Conservation (phyloP, 2,113 vertebrate species). For the Cheilinus undulatus region DNA sequence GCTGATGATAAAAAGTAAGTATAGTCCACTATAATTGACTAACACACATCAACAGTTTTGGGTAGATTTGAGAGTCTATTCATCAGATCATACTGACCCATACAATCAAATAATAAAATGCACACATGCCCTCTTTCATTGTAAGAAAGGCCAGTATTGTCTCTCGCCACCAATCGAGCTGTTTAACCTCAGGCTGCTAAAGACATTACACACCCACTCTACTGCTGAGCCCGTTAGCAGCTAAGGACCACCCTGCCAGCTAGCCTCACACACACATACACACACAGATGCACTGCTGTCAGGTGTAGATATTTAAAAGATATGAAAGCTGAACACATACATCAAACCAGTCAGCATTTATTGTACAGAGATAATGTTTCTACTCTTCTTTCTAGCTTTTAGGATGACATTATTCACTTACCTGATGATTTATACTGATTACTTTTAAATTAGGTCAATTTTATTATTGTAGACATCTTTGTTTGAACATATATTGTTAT, state of each 20-base stretch:
- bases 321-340: background rate
- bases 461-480: too few species aligned
- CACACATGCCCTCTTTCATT: background rate
- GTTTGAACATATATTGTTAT: too few species aligned
- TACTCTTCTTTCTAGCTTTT: background rate
- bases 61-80: background rate
- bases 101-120: conserved; percentile 1
- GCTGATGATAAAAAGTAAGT: too few species aligned
- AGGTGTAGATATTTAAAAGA: conserved; percentile 68
- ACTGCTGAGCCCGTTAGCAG: conserved; percentile 66
- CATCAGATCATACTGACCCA: background rate
- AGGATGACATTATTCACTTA: too few species aligned
- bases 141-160: conserved; percentile 33
- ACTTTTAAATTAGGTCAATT: too few species aligned
- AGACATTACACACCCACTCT: conserved; percentile 74
- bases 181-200: conserved; percentile 68
- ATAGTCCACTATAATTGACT: background rate
- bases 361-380: background rate
- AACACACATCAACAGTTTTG: background rate
- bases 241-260: conserved; percentile 80
- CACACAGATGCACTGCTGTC: conserved; percentile 43
- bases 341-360: too few species aligned
- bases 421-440: too few species aligned
- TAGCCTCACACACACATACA: conserved; percentile 15
- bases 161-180: conserved; percentile 45